phyloP scores from a whole-genome alignment of 2,797 vertebrate species.

The Ibycter americanus region DNA sequence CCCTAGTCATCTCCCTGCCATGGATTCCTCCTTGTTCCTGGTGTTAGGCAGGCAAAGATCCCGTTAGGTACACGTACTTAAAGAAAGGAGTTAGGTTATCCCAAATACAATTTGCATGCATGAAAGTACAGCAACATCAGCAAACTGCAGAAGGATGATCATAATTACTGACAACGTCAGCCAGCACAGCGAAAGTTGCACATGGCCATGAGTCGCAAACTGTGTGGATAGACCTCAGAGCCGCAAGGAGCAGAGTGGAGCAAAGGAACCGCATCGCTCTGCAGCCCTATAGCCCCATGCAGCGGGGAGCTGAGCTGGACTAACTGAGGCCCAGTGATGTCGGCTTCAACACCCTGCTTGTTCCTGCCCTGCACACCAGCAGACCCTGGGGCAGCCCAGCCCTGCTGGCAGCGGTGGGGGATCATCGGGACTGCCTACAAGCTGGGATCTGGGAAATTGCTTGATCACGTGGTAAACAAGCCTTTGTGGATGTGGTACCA shows the following conservation, averaged over 20 bases:
- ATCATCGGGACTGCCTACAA: not conserved
- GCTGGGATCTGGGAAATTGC: not conserved
- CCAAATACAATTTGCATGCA: not conserved
- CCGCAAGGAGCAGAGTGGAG: not conserved
- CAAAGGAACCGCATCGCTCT: accelerated
- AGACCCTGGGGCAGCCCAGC: not conserved
- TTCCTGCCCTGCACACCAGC: not conserved
- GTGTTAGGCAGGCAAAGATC: not conserved
- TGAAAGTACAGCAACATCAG: not conserved
- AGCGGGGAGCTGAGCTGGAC: not conserved
- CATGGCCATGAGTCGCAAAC: not conserved
- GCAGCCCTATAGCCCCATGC: not conserved
- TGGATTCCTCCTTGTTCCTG: not conserved
- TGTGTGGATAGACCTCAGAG: not conserved
- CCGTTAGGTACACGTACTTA: not conserved
- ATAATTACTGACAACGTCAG: not conserved
- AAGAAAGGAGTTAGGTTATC: not conserved
- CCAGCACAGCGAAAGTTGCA: not conserved
- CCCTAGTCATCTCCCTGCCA: not conserved
- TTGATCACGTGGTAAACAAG: not conserved
- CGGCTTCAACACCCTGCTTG: not conserved
- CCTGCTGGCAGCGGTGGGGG: not conserved
- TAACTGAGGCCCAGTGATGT: not conserved
- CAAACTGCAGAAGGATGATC: not conserved
- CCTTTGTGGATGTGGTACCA: not conserved